A percentile compares a stretch with the other conserved stretches of the same genome.
These are phyloP conservation scores for Carettochelys insculpta DNA, from an alignment of 2,113 vertebrate species.

Conservation along the genomic window DNA sequence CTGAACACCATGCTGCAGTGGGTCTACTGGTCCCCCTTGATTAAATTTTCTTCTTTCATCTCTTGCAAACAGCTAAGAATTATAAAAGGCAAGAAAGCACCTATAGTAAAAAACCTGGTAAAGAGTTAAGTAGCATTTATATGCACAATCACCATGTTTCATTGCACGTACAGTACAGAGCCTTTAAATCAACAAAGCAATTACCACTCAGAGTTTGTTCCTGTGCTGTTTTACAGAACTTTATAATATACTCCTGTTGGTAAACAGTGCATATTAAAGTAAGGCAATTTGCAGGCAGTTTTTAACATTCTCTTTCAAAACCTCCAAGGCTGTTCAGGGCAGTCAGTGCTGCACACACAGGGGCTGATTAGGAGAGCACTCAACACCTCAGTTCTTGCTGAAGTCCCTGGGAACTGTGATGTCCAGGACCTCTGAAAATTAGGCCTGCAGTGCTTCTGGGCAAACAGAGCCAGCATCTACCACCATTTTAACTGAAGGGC, in stretches of 20 bases:
- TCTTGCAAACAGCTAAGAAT: conserved; percentile 8
- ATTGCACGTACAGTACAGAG: neutral
- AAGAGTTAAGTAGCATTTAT: conserved; percentile 54
- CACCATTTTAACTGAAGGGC: neutral
- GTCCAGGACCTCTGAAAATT: accelerated
- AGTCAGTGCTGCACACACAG: neutral
- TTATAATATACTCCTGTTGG: conserved; percentile 71
- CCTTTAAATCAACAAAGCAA: conserved; percentile 80
- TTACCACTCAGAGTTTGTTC: conserved; percentile 73
- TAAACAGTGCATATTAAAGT: conserved; percentile 75
- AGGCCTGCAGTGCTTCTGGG: neutral
- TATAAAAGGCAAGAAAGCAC: conserved; percentile 7
- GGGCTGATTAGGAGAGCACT: neutral
- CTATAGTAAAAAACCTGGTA: conserved; percentile 62
- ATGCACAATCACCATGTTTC: conserved; percentile 69
- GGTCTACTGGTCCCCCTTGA: neutral
- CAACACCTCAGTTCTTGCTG: neutral
- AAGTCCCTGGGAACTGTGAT: neutral
- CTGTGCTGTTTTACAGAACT: conserved; percentile 78
- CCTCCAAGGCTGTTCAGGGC: conserved; percentile 24
- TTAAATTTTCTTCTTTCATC: neutral
- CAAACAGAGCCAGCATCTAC: neutral
- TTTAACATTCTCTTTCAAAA: conserved; percentile 45
- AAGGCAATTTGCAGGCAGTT: conserved; percentile 60
- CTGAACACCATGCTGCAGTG: accelerated